Percentiles rank a stretch among this genome's conserved stretches.
phyloP scores from a whole-genome alignment of 1,140 invertebrate genomes.

The Oreohelix idahoensis region DNA sequence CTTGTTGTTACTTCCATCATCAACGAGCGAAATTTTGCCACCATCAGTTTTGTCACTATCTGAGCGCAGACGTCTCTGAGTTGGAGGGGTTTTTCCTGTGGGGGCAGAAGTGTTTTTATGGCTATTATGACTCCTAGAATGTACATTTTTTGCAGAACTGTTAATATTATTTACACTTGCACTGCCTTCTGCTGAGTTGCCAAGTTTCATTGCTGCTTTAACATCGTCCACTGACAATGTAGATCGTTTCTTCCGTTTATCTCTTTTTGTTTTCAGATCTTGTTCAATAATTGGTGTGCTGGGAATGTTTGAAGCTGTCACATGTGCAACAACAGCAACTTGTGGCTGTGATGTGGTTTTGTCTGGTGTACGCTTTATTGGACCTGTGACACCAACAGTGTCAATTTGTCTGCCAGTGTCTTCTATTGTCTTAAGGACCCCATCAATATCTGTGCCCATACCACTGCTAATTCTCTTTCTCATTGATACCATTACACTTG shows the following conservation, averaged over 20 bases:
- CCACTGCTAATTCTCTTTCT: slow-evolving; percentile 58
- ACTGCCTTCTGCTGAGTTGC: background rate
- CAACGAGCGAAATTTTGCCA: slow-evolving; percentile 37
- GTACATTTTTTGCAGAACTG: background rate
- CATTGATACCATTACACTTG: slow-evolving; percentile 54
- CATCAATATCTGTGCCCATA: slow-evolving; percentile 63
- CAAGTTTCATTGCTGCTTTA: slow-evolving; percentile 50
- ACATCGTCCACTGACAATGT: slow-evolving; percentile 62
- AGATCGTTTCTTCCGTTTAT: slow-evolving; percentile 60
- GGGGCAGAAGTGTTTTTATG: background rate
- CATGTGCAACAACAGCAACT: slow-evolving; percentile 38
- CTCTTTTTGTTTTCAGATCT: slow-evolving; percentile 56
- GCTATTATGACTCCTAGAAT: background rate
- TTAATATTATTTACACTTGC: background rate
- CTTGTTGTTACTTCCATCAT: slow-evolving; percentile 43
- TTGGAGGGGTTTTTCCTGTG: slow-evolving; percentile 43
- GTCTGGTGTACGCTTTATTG: slow-evolving; percentile 45
- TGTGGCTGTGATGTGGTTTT: slow-evolving; percentile 18
- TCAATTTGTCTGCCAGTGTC: slow-evolving; percentile 56
- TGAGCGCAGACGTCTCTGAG: slow-evolving; percentile 35
- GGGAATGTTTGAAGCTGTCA: slow-evolving; percentile 43
- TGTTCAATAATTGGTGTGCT: slow-evolving; percentile 46
- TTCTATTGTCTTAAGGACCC: slow-evolving; percentile 66
- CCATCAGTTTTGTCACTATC: slow-evolving; percentile 38
- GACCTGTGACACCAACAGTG: slow-evolving; percentile 46